Evolutionary conservation across 1,140 invertebrate species (phyloP), one percentile per base, ranked within the genome.

Genomic region (Eupeodes corollae): DNA sequence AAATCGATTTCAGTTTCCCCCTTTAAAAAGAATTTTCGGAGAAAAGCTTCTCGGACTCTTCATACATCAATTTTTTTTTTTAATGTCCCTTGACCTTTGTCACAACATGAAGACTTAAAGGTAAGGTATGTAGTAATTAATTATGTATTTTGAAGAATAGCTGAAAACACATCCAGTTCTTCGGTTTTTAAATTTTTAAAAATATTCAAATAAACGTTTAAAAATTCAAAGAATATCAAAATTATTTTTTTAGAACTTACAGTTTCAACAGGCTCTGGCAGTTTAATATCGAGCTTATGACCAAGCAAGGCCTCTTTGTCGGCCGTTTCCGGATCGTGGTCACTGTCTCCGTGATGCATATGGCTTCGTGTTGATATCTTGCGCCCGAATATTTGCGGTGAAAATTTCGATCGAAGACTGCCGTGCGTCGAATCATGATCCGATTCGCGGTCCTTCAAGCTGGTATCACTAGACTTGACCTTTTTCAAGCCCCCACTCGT

Each of bases 261-360:
- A 49, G 58, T 54, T n/a, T 63, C 59, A 6, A 59, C 52, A 8
- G 54, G 55, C 42, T 63, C 59, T 9, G 55, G 59, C 33, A 58
- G 42, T 48, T 58, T 59, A 0, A 46, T 50, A 26, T 61, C 59
- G 15, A 46, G 54, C 38, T 54, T 58, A 1, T 49, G 50, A 18
- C 57, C 56, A 8, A 60, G 53, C 1, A 61, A 46, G 10, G 57
- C 55, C 42, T 61, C 61, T 32, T 60, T 61, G 19, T 61, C 61
- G 16, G 54, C 30, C 42, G 53, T 49, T 21, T 59, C 59, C n/a
- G 53, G 50, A 44, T 57, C 50, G 44, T 46, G 37, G 43, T 50
- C 35, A 30, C 44, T 40, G 14, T 49, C 35, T 34, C 31, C 21
- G 21, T 26, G 21, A 26, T 26, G 21, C 21, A 26, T 26, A 26